Conservation (phyloP, 92 coral and sea anemone genomes). For the Galaxea fascicularis region DNA sequence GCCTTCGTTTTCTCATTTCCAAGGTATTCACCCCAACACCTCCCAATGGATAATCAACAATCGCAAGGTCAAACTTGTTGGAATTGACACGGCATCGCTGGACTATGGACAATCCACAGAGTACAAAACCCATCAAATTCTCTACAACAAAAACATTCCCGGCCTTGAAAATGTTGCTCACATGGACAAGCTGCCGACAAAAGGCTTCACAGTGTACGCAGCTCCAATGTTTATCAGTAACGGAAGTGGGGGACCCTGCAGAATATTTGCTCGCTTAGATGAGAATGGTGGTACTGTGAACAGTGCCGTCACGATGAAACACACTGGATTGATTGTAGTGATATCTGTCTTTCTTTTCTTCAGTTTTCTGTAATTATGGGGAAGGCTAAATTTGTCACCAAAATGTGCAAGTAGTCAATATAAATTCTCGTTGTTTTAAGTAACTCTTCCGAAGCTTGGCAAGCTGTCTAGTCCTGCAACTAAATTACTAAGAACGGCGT, state of each 20-base stretch:
- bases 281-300: not conserved
- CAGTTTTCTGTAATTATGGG: not conserved
- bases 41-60: constrained; percentile 59
- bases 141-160: constrained; percentile 64
- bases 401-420: no score
- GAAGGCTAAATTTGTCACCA: no score
- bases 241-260: constrained; percentile 82
- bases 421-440: no score
- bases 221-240: constrained; percentile 77
- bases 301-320: not conserved
- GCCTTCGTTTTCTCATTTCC: not conserved
- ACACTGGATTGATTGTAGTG: not conserved
- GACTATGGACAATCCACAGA: constrained; percentile 79
- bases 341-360: not conserved
- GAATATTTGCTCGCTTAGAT: constrained; percentile 72
- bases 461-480: no score
- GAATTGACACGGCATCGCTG: constrained; percentile 80
- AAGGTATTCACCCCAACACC: constrained; percentile 58
- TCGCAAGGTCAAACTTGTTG: constrained; percentile 73
- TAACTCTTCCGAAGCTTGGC: no score
- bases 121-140: constrained; percentile 61
- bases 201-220: constrained; percentile 76
- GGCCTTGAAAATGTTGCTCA: constrained; percentile 84
- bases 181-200: constrained; percentile 74
- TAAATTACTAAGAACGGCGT: no score